These are phyloP conservation scores for Eustalomyia histrio DNA, from an alignment of 2,888 invertebrate genomes.

Conservation along the genomic window DNA sequence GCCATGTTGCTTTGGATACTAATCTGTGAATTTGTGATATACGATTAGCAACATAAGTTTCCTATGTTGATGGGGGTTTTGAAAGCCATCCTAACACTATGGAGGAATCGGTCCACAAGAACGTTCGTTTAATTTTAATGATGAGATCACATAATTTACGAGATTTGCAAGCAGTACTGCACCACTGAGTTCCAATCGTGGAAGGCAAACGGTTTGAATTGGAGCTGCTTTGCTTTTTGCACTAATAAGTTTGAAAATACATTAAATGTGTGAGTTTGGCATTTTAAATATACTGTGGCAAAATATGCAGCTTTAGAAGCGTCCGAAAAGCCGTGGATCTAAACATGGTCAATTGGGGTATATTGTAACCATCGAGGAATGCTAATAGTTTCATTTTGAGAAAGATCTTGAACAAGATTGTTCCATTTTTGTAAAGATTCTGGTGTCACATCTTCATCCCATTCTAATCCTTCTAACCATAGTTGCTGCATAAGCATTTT, in stretches of 20 bases:
- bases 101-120: conserved; percentile 18
- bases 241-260: background rate
- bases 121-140: background rate
- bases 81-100: too few species aligned
- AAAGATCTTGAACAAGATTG: background rate
- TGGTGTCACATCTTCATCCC: too few species aligned
- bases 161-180: conserved; percentile 6
- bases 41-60: too few species aligned
- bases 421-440: conserved; percentile 19
- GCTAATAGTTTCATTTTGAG: background rate
- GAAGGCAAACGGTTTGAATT: too few species aligned
- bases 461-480: too few species aligned
- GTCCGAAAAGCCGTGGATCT: background rate
- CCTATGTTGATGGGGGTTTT: too few species aligned
- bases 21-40: too few species aligned
- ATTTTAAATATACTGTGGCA: background rate
- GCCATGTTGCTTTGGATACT: too few species aligned
- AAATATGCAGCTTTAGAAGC: background rate
- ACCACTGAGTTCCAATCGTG: too few species aligned
- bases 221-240: conserved; percentile 23
- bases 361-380: too few species aligned
- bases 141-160: background rate
- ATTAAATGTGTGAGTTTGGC: background rate
- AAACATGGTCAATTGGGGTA: background rate
- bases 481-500: background rate